phyloP scores from a whole-genome alignment of 2,113 vertebrate genomes.

The Caranx ignobilis region DNA sequence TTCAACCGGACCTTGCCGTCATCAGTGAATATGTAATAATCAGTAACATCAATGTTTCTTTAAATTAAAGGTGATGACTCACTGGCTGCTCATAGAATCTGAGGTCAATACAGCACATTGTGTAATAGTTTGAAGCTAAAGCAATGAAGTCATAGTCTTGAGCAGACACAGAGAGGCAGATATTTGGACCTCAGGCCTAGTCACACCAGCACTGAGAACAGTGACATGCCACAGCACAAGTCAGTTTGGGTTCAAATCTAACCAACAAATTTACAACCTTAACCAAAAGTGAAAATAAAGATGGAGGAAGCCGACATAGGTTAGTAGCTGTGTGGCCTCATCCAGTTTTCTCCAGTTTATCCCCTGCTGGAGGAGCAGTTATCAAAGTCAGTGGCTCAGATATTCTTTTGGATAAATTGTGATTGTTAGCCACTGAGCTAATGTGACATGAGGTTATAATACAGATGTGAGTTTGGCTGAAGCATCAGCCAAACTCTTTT shows the following conservation, averaged over 20 bases:
- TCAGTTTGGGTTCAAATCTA: neutral
- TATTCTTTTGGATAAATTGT: no score
- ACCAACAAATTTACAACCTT: neutral
- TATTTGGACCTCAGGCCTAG: neutral
- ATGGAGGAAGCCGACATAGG: neutral
- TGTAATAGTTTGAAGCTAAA: neutral
- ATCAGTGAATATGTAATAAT: neutral
- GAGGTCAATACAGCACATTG: neutral
- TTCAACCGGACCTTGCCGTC: conserved; percentile 19
- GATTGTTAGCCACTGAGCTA: neutral
- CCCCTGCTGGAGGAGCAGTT: neutral
- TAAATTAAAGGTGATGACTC: neutral
- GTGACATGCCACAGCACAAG: neutral
- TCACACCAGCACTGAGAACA: conserved; percentile 3
- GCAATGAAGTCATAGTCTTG: neutral
- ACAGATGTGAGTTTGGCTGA: no score
- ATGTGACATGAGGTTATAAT: neutral
- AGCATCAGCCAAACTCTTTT: no score
- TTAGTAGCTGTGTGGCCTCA: neutral
- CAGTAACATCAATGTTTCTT: neutral
- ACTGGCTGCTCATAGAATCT: neutral
- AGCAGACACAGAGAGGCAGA: neutral
- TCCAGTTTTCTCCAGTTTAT: neutral
- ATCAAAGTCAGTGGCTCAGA: no score
- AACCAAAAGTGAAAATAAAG: no score